Evolutionary conservation across 2,113 vertebrate genomes (phyloP).

Genomic region (Chaetorhynchus papuensis): DNA sequence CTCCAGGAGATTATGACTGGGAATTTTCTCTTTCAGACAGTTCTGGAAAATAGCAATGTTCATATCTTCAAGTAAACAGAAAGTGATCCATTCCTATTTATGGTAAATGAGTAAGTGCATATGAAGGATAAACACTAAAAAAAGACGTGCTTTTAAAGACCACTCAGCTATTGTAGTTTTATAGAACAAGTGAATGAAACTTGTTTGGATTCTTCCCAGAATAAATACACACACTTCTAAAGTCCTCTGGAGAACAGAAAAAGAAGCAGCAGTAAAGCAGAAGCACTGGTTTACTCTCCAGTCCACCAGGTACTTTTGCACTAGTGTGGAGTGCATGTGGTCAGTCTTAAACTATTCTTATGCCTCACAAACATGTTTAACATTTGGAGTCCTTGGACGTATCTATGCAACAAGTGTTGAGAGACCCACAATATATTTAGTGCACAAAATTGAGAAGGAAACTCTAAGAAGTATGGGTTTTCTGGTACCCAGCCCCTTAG

Average conservation of each 20-base stretch:
- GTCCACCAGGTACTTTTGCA: not conserved
- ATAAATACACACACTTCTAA: not conserved
- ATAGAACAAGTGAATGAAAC: not conserved
- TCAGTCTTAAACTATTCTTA: not conserved
- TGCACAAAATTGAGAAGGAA: not conserved
- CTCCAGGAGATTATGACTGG: not conserved
- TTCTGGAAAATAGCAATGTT: not conserved
- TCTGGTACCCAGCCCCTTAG: not conserved
- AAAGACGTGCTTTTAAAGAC: not conserved
- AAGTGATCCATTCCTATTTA: not conserved
- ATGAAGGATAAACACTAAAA: not conserved
- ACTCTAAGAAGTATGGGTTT: not conserved
- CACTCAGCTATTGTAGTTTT: not conserved
- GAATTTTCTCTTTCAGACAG: not conserved
- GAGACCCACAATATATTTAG: not conserved
- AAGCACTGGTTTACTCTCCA: not conserved
- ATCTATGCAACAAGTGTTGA: not conserved
- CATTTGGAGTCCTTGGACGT: not conserved
- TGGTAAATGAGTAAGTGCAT: not conserved
- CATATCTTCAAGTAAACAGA: not conserved
- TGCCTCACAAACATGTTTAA: not conserved
- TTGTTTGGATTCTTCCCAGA: not conserved
- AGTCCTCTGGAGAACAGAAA: not conserved
- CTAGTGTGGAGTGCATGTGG: not conserved
- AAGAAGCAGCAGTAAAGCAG: not conserved